These are phyloP conservation scores for Cromileptes altivelis DNA, from an alignment of 2,113 vertebrate genomes.

Conservation along the genomic window DNA sequence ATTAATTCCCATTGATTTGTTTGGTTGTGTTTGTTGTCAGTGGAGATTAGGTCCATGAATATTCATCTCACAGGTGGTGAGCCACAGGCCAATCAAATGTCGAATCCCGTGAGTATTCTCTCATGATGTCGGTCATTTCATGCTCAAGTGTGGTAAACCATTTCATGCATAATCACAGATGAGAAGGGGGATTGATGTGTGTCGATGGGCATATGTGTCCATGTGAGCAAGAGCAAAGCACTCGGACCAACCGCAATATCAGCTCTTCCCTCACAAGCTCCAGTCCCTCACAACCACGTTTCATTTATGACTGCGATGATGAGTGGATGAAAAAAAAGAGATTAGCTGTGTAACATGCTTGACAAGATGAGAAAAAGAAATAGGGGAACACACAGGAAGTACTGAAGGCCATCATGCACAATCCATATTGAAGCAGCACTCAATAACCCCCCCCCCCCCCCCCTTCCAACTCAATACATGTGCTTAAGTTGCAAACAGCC, in stretches of 20 bases:
- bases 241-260: slow-evolving; percentile 13
- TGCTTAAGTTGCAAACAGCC: slow-evolving; percentile 51
- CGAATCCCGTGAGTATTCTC: slow-evolving; percentile 20
- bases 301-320: slow-evolving; percentile 8
- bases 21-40: slow-evolving; percentile 25
- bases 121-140: slow-evolving; percentile 25
- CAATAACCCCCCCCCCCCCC: slow-evolving; percentile 3
- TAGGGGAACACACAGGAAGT: neutral
- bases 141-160: slow-evolving; percentile 43
- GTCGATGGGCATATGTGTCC: neutral
- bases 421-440: slow-evolving; percentile 24
- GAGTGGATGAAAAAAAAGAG: slow-evolving; percentile 7
- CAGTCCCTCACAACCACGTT: slow-evolving; percentile 28
- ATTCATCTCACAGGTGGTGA: slow-evolving; percentile 45
- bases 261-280: slow-evolving; percentile 11
- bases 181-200: neutral
- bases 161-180: slow-evolving; percentile 32
- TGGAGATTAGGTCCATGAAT: slow-evolving; percentile 31
- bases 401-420: slow-evolving; percentile 1
- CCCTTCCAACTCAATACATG: slow-evolving; percentile 13
- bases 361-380: slow-evolving; percentile 15
- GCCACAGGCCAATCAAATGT: slow-evolving; percentile 50
- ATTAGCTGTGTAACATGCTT: neutral
- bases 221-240: neutral
- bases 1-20: slow-evolving; percentile 33